Evolutionary conservation across 1,140 invertebrate genomes (phyloP), one percentile per base, ranked within the genome.

Genomic region (Condylostylus longicornis): DNA sequence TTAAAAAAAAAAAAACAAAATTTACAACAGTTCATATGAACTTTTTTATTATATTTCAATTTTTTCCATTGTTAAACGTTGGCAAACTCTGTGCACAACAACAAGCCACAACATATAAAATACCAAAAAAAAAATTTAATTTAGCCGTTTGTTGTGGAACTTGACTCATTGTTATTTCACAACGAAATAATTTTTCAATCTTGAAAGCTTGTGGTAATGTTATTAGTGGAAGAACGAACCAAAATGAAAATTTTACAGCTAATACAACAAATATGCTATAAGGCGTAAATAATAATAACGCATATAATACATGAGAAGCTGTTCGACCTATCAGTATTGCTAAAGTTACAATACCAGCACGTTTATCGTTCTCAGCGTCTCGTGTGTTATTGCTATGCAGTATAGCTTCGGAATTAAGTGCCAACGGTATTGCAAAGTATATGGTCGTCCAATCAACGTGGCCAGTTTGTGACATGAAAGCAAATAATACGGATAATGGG

Each of bases 301-400:
- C 84, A 62, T 90, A 95, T 7, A 95, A 65, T 41, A 91, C 71
- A 62, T 93, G 86, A 9, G 91, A 95, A 37, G 81, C 79, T 27
- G 82, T 87, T 48, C 77, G 77, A 12, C 90, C 91, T 47, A 95
- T 79, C n/a, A 93, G 60, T 52, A 96, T 93, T 7, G 91, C 88
- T 43, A 95, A 60, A 5, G 90, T 95, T 1, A 95, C 82, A 42
- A 90, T 89, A 27, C 87, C 86, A 38, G 82, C 87, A 51, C 72
- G 72, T 34, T 72, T 75, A 53, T 94, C 89, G 42, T 71, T 76
- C 41, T 87, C 84, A 44, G 85, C 70, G 64, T 95, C 89, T 42
- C 89, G 70, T 1, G 87, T 89, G 57, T 95, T 95, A 49, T 95
- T 96, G 48, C 83, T 86, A 56, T 95, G 90, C 31, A 96, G 65